A percentile compares a stretch with the other conserved stretches of the same genome.
Evolutionary conservation across 2,113 vertebrate genomes (phyloP).

Genomic region (Anoplopoma fimbria): DNA sequence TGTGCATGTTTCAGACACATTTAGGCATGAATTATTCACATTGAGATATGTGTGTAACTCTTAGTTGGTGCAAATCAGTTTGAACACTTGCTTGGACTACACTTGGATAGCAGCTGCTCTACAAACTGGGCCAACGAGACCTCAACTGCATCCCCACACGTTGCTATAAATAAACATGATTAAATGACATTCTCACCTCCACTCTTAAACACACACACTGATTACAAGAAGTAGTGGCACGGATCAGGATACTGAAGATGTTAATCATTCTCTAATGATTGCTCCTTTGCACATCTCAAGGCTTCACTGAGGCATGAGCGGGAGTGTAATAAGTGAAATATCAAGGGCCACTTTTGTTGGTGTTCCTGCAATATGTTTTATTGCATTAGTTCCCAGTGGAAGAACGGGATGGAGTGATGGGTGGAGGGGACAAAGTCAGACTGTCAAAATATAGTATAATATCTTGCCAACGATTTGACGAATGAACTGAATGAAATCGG

Average conservation of each 20-base stretch:
- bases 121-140: constrained; percentile 79
- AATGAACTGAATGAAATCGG: not conserved
- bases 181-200: constrained; percentile 78
- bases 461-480: not conserved
- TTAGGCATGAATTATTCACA: constrained; percentile 1
- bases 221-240: constrained; percentile 55
- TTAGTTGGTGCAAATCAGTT: constrained; percentile 39
- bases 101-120: constrained; percentile 76
- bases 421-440: not conserved
- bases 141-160: constrained; percentile 73
- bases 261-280: constrained; percentile 52
- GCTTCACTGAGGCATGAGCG: constrained; percentile 15
- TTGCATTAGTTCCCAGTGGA: not conserved
- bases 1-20: constrained; percentile 14
- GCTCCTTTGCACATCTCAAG: constrained; percentile 17
- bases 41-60: constrained; percentile 16
- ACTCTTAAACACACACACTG: constrained; percentile 66
- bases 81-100: constrained; percentile 30
- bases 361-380: not conserved
- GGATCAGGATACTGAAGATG: constrained; percentile 51
- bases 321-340: not conserved
- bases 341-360: not conserved
- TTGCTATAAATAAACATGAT: constrained; percentile 84
- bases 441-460: not conserved
- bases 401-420: not conserved